Evolutionary conservation across 1,140 invertebrate species (phyloP).

Genomic region (Drosophila punjabiensis): DNA sequence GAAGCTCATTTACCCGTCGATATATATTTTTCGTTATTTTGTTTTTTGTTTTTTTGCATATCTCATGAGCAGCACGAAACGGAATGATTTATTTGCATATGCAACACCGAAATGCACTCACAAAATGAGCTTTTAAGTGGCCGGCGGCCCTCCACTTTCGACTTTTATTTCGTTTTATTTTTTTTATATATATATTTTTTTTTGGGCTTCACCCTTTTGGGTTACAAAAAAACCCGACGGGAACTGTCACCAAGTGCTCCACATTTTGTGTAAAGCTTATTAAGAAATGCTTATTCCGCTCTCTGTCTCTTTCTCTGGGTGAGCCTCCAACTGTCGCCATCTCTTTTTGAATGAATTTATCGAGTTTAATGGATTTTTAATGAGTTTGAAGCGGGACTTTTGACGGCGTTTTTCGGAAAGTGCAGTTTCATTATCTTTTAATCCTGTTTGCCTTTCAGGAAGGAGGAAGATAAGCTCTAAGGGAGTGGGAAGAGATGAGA

Average conservation of each 20-base stretch:
- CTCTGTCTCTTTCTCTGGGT: not conserved
- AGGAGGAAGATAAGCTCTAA: slow-evolving; percentile 4
- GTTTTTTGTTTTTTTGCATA: slow-evolving; percentile 29
- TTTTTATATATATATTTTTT: not conserved
- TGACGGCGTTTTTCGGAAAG: slow-evolving; percentile 64
- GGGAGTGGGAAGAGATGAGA: not conserved
- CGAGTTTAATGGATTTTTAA: slow-evolving; percentile 82
- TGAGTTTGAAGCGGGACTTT: slow-evolving; percentile 73
- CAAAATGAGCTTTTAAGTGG: slow-evolving; percentile 80
- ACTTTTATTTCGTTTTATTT: slow-evolving; percentile 35
- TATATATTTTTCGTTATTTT: not conserved
- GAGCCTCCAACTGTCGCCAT: slow-evolving; percentile 6
- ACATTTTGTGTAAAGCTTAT: slow-evolving; percentile 74
- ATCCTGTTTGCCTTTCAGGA: slow-evolving; percentile 64
- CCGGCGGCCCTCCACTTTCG: slow-evolving; percentile 58
- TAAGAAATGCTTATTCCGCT: slow-evolving; percentile 48
- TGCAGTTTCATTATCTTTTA: slow-evolving; percentile 73
- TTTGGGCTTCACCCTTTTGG: slow-evolving; percentile 29
- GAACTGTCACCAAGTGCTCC: slow-evolving; percentile 76
- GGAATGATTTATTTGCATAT: slow-evolving; percentile 81
- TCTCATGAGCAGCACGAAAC: slow-evolving; percentile 34
- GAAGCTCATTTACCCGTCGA: slow-evolving; percentile 12
- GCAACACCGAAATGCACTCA: slow-evolving; percentile 82
- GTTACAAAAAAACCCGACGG: slow-evolving; percentile 5
- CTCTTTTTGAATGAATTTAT: slow-evolving; percentile 35